phyloP scores from a whole-genome alignment of 2,888 invertebrate genomes.

The Rhagonycha lutea region DNA sequence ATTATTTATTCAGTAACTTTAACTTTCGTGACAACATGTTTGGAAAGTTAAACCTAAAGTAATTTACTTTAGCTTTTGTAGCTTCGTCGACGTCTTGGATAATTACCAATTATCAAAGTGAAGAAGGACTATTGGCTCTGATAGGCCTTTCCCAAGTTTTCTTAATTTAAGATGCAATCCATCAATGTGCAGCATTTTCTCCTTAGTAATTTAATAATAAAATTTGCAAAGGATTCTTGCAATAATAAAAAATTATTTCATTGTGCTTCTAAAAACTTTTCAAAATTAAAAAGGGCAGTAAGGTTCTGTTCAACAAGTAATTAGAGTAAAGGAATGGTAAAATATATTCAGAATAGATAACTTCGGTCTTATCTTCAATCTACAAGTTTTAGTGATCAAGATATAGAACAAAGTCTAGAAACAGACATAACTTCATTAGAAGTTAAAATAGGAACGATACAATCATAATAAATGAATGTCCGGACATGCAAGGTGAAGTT shows the following conservation, averaged over 20 bases:
- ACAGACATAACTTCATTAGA: conserved; percentile 41
- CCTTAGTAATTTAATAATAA: neutral
- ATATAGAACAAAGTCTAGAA: conserved; percentile 13
- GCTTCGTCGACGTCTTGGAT: conserved; percentile 2
- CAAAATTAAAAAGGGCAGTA: neutral
- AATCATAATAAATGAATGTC: conserved; percentile 40
- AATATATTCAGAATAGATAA: conserved; percentile 9
- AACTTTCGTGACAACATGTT: neutral
- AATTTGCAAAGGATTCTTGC: neutral
- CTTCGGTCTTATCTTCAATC: conserved; percentile 38
- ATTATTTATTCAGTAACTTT: neutral
- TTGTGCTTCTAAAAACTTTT: neutral
- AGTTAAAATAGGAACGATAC: conserved; percentile 39
- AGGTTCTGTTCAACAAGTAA: neutral
- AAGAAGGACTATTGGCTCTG: conserved; percentile 2
- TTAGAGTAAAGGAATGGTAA: neutral
- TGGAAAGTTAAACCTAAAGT: conserved; percentile 4
- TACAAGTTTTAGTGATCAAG: conserved; percentile 33
- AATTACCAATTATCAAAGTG: conserved; percentile 4
- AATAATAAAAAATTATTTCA: neutral
- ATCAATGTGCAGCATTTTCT: conserved; percentile 1
- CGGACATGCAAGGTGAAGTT: conserved; percentile 36
- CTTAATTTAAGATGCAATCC: conserved; percentile 3
- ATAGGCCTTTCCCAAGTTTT: conserved; percentile 4
- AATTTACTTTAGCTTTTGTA: conserved; percentile 4